A percentile compares a stretch with the other conserved stretches of the same genome.
Conservation (phyloP, 2,797 vertebrate genomes). For the Spondyliosoma cantharus region DNA sequence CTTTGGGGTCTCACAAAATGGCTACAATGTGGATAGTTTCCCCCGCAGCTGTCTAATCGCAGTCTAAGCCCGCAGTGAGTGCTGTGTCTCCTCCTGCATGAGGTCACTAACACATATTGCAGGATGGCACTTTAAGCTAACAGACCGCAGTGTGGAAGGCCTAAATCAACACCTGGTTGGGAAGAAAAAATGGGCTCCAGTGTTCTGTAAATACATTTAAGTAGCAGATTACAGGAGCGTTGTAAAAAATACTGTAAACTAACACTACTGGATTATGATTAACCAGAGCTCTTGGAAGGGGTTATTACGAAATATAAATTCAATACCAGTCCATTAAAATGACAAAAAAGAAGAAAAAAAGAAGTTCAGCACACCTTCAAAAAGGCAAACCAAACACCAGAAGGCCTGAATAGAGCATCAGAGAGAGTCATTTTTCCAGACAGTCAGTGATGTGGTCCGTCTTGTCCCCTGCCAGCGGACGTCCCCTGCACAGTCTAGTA, state of each 20-base stretch:
- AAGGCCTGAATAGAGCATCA: slow-evolving; percentile 1
- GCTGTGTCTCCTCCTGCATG: slow-evolving; percentile 67
- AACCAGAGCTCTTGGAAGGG: slow-evolving; percentile 1
- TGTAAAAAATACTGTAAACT: slow-evolving; percentile 18
- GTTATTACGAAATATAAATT: slow-evolving; percentile 29
- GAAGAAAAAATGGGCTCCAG: slow-evolving; percentile 43
- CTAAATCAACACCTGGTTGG: slow-evolving; percentile 81
- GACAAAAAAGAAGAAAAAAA: not conserved
- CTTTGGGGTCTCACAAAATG: slow-evolving; percentile 79
- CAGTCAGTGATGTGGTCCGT: slow-evolving; percentile 31
- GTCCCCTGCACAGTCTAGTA: slow-evolving; percentile 53
- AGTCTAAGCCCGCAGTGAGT: slow-evolving; percentile 68
- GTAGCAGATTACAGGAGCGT: slow-evolving; percentile 17
- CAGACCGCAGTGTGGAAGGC: slow-evolving; percentile 64
- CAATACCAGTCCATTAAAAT: not conserved
- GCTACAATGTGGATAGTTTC: slow-evolving; percentile 76
- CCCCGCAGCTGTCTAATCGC: slow-evolving; percentile 79
- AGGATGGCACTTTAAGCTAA: slow-evolving; percentile 70
- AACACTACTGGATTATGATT: slow-evolving; percentile 17
- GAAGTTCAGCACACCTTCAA: not conserved
- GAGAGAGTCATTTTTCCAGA: slow-evolving; percentile 31
- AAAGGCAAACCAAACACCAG: not conserved
- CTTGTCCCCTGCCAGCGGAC: slow-evolving; percentile 37
- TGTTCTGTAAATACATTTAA: slow-evolving; percentile 38
- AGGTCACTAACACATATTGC: slow-evolving; percentile 69